Percentiles rank a stretch among this genome's conserved stretches.
Conservation (phyloP, 2,113 vertebrate species). For the Podarcis cretensis region DNA sequence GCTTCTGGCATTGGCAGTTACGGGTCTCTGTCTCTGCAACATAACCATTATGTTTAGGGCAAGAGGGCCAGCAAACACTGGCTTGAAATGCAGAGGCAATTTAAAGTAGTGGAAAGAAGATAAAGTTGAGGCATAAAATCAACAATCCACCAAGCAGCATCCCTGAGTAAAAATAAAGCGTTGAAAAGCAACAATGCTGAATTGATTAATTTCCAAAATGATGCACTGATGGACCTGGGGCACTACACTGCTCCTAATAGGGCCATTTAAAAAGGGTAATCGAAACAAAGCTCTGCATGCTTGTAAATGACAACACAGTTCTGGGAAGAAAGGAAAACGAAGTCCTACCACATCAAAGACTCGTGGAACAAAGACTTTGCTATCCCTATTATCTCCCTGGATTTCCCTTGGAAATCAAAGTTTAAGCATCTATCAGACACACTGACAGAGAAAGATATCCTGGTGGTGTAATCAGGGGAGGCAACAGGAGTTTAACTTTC, state of each 20-base stretch:
- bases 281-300: conserved; percentile 50
- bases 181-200: neutral
- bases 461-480: neutral
- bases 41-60: conserved; percentile 21
- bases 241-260: conserved; percentile 46
- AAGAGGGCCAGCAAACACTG: conserved; percentile 22
- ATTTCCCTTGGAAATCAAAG: conserved; percentile 46
- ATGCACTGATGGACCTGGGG: conserved; percentile 31
- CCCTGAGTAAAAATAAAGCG: neutral
- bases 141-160: neutral
- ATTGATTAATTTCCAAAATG: conserved; percentile 29
- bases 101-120: conserved; percentile 34
- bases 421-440: conserved; percentile 47
- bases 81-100: conserved; percentile 10
- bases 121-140: neutral
- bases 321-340: conserved; percentile 56
- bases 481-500: conserved; percentile 3
- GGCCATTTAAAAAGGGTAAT: conserved; percentile 46
- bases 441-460: conserved; percentile 37
- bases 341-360: conserved; percentile 51
- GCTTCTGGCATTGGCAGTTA: no score
- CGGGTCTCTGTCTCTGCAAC: neutral
- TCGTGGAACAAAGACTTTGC: conserved; percentile 48
- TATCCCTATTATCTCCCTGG: conserved; percentile 62
- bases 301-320: conserved; percentile 49